Evolutionary conservation across 2,888 invertebrate species (phyloP).

Genomic region (Athalia circularis): DNA sequence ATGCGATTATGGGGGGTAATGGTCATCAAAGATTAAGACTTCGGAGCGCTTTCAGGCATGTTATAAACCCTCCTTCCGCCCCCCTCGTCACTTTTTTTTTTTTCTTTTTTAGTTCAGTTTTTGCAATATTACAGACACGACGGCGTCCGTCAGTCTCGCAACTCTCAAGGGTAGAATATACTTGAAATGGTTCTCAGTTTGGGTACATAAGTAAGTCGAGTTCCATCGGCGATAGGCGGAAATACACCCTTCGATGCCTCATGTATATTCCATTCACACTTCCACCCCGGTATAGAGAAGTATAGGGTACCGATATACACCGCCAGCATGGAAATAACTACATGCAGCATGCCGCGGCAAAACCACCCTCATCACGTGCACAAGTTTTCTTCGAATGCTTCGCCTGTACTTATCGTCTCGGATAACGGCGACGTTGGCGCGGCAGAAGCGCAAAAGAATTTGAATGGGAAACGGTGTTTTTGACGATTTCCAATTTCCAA

Average conservation of each 20-base stretch:
- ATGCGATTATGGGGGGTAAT: conserved; percentile 14
- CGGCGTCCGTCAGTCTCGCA: not conserved
- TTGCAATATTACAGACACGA: not conserved
- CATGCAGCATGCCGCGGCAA: not conserved
- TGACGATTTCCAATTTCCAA: not conserved
- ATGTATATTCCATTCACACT: conserved; percentile 68
- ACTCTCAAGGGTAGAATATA: conserved; percentile 64
- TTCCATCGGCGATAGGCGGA: conserved; percentile 37
- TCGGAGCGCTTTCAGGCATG: no score
- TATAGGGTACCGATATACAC: not conserved
- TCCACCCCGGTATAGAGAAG: conserved; percentile 50
- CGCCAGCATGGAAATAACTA: conserved; percentile 20
- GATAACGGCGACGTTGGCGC: not conserved
- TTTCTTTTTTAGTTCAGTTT: conserved; percentile 15
- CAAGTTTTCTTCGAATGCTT: not conserved
- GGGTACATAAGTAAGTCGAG: conserved; percentile 43
- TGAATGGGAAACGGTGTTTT: conserved; percentile 13
- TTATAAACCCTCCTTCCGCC: no score
- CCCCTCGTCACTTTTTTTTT: not conserved
- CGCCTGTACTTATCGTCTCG: conserved; percentile 27
- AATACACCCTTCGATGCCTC: conserved; percentile 56
- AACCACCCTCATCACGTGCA: not conserved
- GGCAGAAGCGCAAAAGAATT: not conserved
- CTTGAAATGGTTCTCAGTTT: conserved; percentile 58
- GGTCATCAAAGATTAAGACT: conserved; percentile 31